Evolutionary conservation across 2,888 invertebrate species (phyloP), one percentile per base, ranked within the genome.

Genomic region (Tinea pellionella): DNA sequence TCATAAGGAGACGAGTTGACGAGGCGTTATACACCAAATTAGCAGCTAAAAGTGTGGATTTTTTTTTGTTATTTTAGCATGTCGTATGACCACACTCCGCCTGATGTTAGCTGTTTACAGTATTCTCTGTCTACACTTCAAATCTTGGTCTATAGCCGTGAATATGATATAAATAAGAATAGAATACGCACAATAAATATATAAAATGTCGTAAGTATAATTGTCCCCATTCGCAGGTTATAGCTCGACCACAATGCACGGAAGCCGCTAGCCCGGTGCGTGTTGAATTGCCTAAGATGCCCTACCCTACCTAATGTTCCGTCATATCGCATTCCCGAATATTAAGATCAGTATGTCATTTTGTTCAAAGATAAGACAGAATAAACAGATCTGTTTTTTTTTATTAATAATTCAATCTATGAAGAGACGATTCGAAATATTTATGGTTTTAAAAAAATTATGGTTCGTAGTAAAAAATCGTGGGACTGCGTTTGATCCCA

Each of bases 231-330:
- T 57, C 67, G 67, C 66, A 64, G 70, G 68, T 71, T 73, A 63
- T 67, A 67, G 75, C 75, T 66, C 69, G 69, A 71, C 70, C 72
- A 78, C 78, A 79, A 79, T 75, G 78, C 69, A 66, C 78, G 80
- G 79, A 77, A 80, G 71, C 72, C 24, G 24, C 24, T 24, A 24
- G 24, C 6, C 24, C 65, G 32, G 30, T 32, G 57, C 57, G 32
- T 65, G 65, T 65, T 63, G 67, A 64, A 67, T 66, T 66, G 64
- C 67, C 65, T 47, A 59, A 59, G 42, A 7, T 15, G 24, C 43
- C 41, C n/a, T 51, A 29, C 51, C 19, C n/a, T 51, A 29, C 51
- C 19, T 60, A 63, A 65, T 70, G 73, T 77, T 76, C 77, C 77
- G 73, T 72, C 65, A 71, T 74, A 76, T 74, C 74, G 66, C 62